Evolutionary conservation across 2,113 vertebrate genomes (phyloP).

Genomic region (Callipepla californica): DNA sequence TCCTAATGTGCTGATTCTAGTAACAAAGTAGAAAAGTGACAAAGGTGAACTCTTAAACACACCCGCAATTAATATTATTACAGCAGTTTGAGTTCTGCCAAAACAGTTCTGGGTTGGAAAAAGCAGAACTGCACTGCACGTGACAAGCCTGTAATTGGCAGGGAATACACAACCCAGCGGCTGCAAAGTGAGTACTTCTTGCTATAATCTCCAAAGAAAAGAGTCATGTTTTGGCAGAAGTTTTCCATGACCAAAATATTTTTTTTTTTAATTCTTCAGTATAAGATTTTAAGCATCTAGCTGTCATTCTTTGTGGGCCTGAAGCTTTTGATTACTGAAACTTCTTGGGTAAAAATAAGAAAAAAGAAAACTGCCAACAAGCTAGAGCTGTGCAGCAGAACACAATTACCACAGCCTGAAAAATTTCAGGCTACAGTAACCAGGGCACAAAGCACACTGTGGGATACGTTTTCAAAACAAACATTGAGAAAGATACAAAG

Average conservation of each 20-base stretch:
- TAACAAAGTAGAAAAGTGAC: conserved; percentile 19
- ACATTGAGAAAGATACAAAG: not conserved
- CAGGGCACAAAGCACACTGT: not conserved
- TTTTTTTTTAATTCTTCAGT: conserved; percentile 9
- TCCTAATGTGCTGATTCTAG: not conserved
- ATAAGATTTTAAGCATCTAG: not conserved
- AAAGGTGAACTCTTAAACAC: conserved; percentile 30
- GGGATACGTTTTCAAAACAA: not conserved
- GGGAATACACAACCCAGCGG: not conserved
- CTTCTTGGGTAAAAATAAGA: not conserved
- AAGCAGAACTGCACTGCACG: not conserved
- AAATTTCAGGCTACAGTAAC: not conserved
- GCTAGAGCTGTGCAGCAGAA: not conserved
- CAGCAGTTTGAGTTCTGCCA: conserved; percentile 3
- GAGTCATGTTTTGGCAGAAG: not conserved
- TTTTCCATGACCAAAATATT: not conserved
- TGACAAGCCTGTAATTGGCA: not conserved
- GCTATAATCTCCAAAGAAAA: not conserved
- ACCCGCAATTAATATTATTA: conserved; percentile 24
- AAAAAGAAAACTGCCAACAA: not conserved
- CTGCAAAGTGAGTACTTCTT: not conserved
- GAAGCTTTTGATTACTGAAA: not conserved
- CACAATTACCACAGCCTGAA: not conserved
- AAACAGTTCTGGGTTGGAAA: not conserved
- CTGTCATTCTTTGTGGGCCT: not conserved